Evolutionary conservation across 2,888 invertebrate genomes (phyloP).

Genomic region (Xylocampa areola): DNA sequence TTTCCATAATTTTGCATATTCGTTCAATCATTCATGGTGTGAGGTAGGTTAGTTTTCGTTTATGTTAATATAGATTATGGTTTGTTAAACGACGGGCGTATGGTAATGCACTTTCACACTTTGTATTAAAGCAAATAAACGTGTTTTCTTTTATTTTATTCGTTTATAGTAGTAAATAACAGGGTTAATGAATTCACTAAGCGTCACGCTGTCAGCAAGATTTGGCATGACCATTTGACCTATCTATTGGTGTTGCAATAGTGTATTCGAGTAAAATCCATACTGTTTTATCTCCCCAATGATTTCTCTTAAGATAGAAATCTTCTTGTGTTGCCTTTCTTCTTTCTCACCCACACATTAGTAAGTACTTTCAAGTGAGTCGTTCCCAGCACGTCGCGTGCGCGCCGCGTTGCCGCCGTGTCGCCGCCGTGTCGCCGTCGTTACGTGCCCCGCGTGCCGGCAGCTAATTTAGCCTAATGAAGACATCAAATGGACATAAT

Average conservation of each 20-base stretch:
- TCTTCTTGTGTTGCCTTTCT: not conserved
- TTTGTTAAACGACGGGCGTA: slow-evolving; percentile 56
- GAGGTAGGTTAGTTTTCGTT: slow-evolving; percentile 74
- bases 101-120: slow-evolving; percentile 23
- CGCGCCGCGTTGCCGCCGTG: slow-evolving; percentile 12
- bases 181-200: no score
- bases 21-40: slow-evolving; percentile 67
- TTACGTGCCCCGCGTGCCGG: slow-evolving; percentile 40
- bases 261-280: no score
- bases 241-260: no score
- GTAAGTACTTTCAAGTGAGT: slow-evolving; percentile 4
- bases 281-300: no score
- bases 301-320: not conserved
- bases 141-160: no score
- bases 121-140: no score
- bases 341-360: not conserved
- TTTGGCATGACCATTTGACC: no score
- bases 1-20: slow-evolving; percentile 74
- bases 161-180: no score
- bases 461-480: slow-evolving; percentile 61
- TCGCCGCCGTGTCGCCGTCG: slow-evolving; percentile 10
- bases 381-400: slow-evolving; percentile 22
- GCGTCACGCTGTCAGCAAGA: no score
- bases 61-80: slow-evolving; percentile 61
- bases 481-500: slow-evolving; percentile 62